Evolutionary conservation across 2,113 vertebrate genomes (phyloP).

Genomic region (Odontophorus gujanensis): DNA sequence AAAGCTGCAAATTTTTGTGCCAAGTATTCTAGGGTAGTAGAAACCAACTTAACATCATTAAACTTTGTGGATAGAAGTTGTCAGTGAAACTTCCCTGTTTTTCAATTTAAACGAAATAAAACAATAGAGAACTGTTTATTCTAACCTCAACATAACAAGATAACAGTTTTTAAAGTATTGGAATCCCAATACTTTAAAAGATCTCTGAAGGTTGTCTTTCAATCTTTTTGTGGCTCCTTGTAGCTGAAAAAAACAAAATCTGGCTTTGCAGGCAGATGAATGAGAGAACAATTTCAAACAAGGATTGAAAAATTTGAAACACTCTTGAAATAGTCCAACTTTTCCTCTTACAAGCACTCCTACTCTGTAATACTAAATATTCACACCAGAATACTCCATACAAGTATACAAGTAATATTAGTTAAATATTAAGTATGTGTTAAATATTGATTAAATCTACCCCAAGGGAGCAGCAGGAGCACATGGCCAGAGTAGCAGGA

Average conservation of each 20-base stretch:
- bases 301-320: not conserved
- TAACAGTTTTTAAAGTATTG: not conserved
- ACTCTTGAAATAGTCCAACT: not conserved
- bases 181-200: not conserved
- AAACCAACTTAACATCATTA: not conserved
- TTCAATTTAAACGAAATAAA: not conserved
- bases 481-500: not conserved
- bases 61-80: not conserved
- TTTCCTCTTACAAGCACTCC: not conserved
- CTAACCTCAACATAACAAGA: not conserved
- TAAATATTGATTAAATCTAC: not conserved
- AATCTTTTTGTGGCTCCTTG: not conserved
- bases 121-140: not conserved
- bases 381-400: not conserved
- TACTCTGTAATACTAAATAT: not conserved
- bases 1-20: not conserved
- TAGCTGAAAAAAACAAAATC: not conserved
- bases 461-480: not conserved
- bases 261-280: not conserved
- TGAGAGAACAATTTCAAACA: not conserved
- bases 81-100: not conserved
- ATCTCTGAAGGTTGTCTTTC: not conserved
- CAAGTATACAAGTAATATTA: too few relatives aligned
- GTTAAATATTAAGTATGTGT: too few relatives aligned
- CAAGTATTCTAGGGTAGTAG: not conserved